Percentiles rank a stretch among this genome's conserved stretches.
Evolutionary conservation across 2,113 vertebrate species (phyloP).

Genomic region (Aldabrachelys gigantea): DNA sequence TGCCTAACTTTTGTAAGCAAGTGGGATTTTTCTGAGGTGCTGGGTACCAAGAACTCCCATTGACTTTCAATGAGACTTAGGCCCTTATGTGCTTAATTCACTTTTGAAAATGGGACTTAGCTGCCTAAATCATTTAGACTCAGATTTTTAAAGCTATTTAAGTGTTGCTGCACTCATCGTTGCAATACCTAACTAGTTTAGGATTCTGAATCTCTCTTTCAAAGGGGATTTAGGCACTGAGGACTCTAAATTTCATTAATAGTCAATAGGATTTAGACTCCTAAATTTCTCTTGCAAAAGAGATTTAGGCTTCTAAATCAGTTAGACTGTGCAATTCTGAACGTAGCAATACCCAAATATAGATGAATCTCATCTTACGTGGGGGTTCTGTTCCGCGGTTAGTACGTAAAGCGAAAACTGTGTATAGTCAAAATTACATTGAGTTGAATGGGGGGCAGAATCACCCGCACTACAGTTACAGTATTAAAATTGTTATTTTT

Average conservation of each 20-base stretch:
- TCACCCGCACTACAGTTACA: no score
- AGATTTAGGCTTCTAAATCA: background rate
- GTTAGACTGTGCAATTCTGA: background rate
- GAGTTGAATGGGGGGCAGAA: no score
- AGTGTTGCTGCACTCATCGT: background rate
- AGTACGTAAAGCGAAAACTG: no score
- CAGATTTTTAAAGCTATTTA: background rate
- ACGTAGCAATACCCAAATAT: background rate
- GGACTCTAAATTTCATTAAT: background rate
- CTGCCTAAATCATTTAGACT: background rate
- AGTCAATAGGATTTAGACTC: background rate
- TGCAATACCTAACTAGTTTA: background rate
- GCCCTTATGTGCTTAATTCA: background rate
- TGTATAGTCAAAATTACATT: no score
- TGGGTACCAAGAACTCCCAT: background rate
- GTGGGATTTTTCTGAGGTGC: background rate
- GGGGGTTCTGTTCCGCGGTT: no score
- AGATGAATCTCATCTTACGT: no score
- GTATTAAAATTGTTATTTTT: no score
- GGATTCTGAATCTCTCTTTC: background rate
- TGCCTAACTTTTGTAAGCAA: background rate
- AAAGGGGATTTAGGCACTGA: background rate
- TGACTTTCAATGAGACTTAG: background rate
- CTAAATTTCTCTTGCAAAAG: conserved; percentile 5
- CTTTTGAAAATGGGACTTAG: background rate